Conservation (phyloP, 1,140 invertebrate genomes). For the Alviniconcha marisindica region DNA sequence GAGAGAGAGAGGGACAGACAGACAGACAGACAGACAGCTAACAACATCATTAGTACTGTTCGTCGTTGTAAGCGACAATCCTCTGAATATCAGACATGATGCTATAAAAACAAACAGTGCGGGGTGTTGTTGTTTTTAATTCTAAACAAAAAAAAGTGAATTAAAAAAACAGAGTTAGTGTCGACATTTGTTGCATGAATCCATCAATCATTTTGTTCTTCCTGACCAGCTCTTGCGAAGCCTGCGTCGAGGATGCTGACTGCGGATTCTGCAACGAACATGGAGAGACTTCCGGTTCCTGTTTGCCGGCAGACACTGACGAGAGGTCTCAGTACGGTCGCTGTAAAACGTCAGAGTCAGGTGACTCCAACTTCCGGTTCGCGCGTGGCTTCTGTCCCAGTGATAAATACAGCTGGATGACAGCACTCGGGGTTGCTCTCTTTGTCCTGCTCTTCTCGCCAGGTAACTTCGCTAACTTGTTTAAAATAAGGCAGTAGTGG, state of each 20-base stretch:
- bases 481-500: too few relatives aligned
- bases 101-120: too few relatives aligned
- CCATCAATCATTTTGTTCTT: background rate
- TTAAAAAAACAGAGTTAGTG: too few relatives aligned
- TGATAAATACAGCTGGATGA: slow-evolving; percentile 76
- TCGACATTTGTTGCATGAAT: too few relatives aligned
- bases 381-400: slow-evolving; percentile 78
- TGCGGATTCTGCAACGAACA: slow-evolving; percentile 78
- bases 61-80: too few relatives aligned
- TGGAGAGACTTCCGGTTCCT: slow-evolving; percentile 55
- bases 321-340: slow-evolving; percentile 54
- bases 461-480: too few relatives aligned
- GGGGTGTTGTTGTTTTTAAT: too few relatives aligned
- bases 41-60: too few relatives aligned
- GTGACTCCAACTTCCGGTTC: slow-evolving; percentile 64
- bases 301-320: slow-evolving; percentile 58
- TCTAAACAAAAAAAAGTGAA: too few relatives aligned
- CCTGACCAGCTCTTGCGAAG: slow-evolving; percentile 72
- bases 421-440: slow-evolving; percentile 76
- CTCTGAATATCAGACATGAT: too few relatives aligned
- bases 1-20: too few relatives aligned
- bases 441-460: slow-evolving; percentile 79
- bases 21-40: background rate
- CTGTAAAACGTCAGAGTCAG: slow-evolving; percentile 53
- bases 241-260: slow-evolving; percentile 69